Evolutionary conservation across 2,888 invertebrate species (phyloP).

Genomic region (Frankliniella fusca): DNA sequence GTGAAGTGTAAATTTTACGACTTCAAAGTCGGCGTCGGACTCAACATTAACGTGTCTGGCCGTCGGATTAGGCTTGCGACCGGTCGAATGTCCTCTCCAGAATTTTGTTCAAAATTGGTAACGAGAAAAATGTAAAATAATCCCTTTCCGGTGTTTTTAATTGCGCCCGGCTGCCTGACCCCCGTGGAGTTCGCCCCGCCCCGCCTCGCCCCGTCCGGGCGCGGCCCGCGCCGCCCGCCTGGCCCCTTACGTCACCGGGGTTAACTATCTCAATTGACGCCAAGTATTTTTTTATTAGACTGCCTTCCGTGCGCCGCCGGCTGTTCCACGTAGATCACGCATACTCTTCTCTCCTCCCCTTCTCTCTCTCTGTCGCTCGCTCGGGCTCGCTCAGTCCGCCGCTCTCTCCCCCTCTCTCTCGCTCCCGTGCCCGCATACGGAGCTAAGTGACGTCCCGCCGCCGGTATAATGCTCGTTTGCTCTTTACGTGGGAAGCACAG

Average conservation of each 20-base stretch:
- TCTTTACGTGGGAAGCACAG: not conserved
- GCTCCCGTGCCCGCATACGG: not conserved
- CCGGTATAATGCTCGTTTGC: not conserved
- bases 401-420: not conserved
- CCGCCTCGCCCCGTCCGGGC: not conserved
- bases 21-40: too few species aligned
- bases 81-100: too few species aligned
- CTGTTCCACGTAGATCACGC: conserved; percentile 23
- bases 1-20: too few species aligned
- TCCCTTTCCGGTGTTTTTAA: too few species aligned
- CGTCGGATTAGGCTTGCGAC: too few species aligned
- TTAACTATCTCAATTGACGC: conserved; percentile 26
- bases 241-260: conserved; percentile 4
- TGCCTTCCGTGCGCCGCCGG: conserved; percentile 13
- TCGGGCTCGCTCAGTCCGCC: not conserved
- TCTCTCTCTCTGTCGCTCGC: not conserved
- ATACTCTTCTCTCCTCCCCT: not conserved
- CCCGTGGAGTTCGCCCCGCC: not conserved
- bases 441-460: not conserved
- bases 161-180: too few species aligned
- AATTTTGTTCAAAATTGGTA: too few species aligned
- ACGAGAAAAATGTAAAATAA: too few species aligned
- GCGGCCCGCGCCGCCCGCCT: not conserved
- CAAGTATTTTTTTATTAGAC: conserved; percentile 27
- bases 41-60: too few species aligned